Conservation (phyloP, 2,888 invertebrate genomes). For the Achlya flavicornis region DNA sequence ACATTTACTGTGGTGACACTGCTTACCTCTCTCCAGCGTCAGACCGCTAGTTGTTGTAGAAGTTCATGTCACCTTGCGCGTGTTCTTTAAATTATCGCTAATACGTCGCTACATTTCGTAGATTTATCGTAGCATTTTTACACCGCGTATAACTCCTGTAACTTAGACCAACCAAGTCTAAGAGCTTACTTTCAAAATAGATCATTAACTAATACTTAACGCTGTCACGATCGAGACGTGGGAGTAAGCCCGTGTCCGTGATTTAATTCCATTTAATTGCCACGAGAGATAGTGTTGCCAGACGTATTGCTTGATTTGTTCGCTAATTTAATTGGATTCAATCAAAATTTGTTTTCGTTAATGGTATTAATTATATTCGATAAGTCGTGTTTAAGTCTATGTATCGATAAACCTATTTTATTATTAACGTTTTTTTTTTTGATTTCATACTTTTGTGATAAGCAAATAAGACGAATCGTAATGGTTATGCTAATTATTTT, state of each 20-base stretch:
- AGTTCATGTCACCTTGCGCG: too few species aligned
- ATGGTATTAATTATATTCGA: background rate
- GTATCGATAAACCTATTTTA: background rate
- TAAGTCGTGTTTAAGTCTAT: background rate
- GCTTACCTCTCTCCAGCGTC: too few species aligned
- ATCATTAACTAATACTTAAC: conserved; percentile 57
- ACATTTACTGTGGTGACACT: too few species aligned
- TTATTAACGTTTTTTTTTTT: too few species aligned
- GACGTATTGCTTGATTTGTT: conserved; percentile 7
- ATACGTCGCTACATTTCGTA: background rate
- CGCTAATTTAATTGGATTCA: background rate
- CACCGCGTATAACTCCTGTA: conserved; percentile 20
- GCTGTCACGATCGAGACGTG: conserved; percentile 61
- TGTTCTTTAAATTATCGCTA: background rate
- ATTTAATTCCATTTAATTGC: conserved; percentile 12
- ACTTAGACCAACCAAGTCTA: conserved; percentile 30
- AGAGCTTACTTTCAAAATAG: conserved; percentile 62
- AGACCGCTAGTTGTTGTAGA: too few species aligned
- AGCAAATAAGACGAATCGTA: too few species aligned
- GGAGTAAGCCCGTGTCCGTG: conserved; percentile 53
- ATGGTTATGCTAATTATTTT: too few species aligned
- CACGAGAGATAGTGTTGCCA: background rate
- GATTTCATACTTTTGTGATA: too few species aligned
- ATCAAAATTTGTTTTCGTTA: background rate
- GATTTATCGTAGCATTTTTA: background rate